Base-by-base conservation (phyloP, 2,888 invertebrate species). In the Orgyia antiqua region DNA sequence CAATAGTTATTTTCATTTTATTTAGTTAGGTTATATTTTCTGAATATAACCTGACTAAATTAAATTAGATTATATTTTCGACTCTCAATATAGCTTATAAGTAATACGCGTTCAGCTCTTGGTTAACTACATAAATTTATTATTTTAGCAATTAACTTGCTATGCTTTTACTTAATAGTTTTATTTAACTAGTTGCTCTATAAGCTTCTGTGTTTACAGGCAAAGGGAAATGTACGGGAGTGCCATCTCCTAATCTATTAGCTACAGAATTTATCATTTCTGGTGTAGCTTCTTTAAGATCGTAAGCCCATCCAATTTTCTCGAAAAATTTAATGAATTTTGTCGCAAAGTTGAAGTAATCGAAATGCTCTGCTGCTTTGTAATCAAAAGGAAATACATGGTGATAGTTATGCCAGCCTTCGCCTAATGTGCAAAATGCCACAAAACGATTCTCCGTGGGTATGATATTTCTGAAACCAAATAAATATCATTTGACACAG, bases 381-480 rank as follows among this genome's bases (percentile, higher is more conserved):
- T 89, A 89, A 58, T 89, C 89, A 71, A 89, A 91, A 1, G 93
- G 93, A 58, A 93, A 93, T 0, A 89, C 89, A 63, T 93, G 93
- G 58, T 93, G 93, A 66, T 92, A 93, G 67, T 93, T 93, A 68
- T 93, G 93, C 90, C 92, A 93, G 2, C 93, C 93, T 61, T 91
- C 90, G 1, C 90, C 90, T 0, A 88, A 61, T 0, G 90, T 88
- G 29, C 89, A 75, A 0, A 89, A 75, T 0, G 90, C 83, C 0
- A 92, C 92, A 28, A 89, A 78, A n/a, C 79, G 69, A 48, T 90
- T 91, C 58, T 92, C 91, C 0, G 88, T 84, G 1, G 92, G 90
- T 39, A 88, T 78, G 53, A 92, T 86, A 58, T 82, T 70, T 55
- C 90, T 89, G 72, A 24, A 76, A 75, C 12, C 2, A 31, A 5